Evolutionary conservation across 2,888 invertebrate genomes (phyloP), one percentile per base, ranked within the genome.

Genomic region (Pyralis farinalis): DNA sequence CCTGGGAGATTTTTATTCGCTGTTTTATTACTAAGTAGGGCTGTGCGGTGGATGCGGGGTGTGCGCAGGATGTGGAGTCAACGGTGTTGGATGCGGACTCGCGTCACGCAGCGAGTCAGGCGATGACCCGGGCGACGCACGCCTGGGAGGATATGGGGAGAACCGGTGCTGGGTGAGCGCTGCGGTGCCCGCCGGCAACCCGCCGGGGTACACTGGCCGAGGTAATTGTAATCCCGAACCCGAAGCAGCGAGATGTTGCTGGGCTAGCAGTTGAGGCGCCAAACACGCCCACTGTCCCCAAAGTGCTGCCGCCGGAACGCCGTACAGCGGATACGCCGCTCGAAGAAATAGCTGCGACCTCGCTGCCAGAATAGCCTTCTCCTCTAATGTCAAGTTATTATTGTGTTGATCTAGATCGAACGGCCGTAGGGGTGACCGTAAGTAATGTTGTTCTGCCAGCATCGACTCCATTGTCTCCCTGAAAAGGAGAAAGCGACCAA

Each of bases 381-480:
- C 95, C 67, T 95, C 95, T 49, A 94, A 70, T 10, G 94, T 94
- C 33, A 95, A 81, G 57, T 93, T 94, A 64, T 92, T 92, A 62
- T 93, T 92, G 62, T 93, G 92, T 44, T 91, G 91, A 52, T 95
- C 95, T 64, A 94, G 83, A 55, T 92, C 93, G 62, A 94, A 93
- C 27, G 95, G 94, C 37, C 95, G 92, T 55, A 95, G 84, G 1
- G 94, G 94, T 37, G 95, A 93, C 34, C 96, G 93, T 50, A 96
- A 90, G 59, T 95, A 93, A 59, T 96, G 95, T 80, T 96, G 96
- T 68, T 96, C 96, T 31, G 94, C 95, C 62, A 96, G 77, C 94
- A 96, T 94, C 39, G 94, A 94, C 79, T 96, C 96, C 96, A 96
- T 96, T 43, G 96, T 96, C 86, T 96, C 96, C 83, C 96, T 96